phyloP scores from a whole-genome alignment of 2,797 vertebrate species.

The Lutjanus argentimaculatus region DNA sequence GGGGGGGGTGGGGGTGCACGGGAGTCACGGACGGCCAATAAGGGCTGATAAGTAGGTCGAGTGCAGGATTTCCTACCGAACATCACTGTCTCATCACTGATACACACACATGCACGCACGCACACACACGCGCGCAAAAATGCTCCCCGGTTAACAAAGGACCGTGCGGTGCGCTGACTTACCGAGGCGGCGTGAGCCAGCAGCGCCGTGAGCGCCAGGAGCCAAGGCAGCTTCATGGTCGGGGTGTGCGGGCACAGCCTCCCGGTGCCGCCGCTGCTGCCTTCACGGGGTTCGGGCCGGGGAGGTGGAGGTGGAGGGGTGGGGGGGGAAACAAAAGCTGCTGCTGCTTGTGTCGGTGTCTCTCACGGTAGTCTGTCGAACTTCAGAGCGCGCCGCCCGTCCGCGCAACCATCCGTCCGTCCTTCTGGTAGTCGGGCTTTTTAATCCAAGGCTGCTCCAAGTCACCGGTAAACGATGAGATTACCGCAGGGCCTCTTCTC shows the following conservation, averaged over 20 bases:
- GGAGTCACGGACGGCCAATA: constrained; percentile 65
- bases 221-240: constrained; percentile 87
- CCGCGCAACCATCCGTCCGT: constrained; percentile 78
- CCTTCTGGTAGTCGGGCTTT: constrained; percentile 28
- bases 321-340: constrained; percentile 45
- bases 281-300: constrained; percentile 58
- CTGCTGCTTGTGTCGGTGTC: constrained; percentile 53
- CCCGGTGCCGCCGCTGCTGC: constrained; percentile 77
- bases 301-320: constrained; percentile 10
- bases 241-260: constrained; percentile 75
- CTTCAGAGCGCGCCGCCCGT: constrained; percentile 77
- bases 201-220: constrained; percentile 82
- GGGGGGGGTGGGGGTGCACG: constrained; percentile 54
- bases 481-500: constrained; percentile 57
- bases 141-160: constrained; percentile 76
- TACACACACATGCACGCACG: constrained; percentile 4
- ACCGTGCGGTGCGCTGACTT: constrained; percentile 64
- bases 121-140: constrained; percentile 11
- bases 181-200: constrained; percentile 84
- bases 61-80: constrained; percentile 79
- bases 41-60: constrained; percentile 82
- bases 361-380: constrained; percentile 72
- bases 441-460: constrained; percentile 77
- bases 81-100: constrained; percentile 57
- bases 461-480: constrained; percentile 44